phyloP scores from a whole-genome alignment of 2,113 vertebrate genomes.

The Passer domesticus region DNA sequence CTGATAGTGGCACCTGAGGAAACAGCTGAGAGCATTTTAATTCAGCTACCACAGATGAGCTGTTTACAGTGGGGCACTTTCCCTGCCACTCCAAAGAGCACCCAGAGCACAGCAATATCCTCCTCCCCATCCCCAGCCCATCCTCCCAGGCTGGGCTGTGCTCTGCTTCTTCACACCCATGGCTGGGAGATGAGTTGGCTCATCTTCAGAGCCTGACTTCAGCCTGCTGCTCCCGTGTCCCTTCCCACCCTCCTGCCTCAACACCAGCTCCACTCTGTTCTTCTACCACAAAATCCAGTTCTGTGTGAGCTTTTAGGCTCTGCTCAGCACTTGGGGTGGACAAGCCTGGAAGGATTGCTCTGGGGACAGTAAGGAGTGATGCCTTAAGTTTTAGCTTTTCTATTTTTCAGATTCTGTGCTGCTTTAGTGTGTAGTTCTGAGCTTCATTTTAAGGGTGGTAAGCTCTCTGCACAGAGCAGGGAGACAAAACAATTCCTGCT shows the following conservation, averaged over 20 bases:
- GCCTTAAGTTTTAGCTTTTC: neutral
- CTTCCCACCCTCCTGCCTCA: neutral
- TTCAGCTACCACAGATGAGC: neutral
- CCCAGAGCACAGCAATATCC: neutral
- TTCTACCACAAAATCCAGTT: neutral
- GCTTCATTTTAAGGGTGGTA: no score
- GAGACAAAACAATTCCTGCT: no score
- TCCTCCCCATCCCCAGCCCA: neutral
- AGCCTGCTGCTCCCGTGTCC: neutral
- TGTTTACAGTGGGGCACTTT: neutral
- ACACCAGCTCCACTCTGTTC: neutral
- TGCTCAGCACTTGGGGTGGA: neutral
- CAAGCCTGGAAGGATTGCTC: neutral
- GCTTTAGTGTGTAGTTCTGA: no score
- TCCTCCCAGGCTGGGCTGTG: neutral
- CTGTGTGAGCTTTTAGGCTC: neutral
- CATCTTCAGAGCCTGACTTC: neutral
- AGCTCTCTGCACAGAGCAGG: no score
- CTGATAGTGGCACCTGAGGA: neutral
- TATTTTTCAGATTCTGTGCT: no score
- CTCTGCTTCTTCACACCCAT: neutral
- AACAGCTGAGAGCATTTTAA: neutral
- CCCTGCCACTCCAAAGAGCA: neutral
- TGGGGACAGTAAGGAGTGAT: neutral
- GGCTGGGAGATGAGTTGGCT: fast-evolving